Evolutionary conservation across 2,113 vertebrate species (phyloP).

Genomic region (Lipophrys pholis): DNA sequence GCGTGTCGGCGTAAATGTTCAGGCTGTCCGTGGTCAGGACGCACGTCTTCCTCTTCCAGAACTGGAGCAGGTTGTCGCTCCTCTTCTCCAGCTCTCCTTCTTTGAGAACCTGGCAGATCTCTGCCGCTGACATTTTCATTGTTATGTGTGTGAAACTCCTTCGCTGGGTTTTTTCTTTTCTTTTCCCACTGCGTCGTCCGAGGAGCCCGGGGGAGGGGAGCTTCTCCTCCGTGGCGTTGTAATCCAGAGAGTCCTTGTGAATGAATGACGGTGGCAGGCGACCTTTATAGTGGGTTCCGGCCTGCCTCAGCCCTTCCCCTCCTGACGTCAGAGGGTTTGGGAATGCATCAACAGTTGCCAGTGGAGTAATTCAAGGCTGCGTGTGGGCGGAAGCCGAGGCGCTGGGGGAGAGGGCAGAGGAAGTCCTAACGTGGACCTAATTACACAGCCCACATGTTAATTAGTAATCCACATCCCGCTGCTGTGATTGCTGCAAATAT

Average conservation of each 20-base stretch:
- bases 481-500: conserved; percentile 52
- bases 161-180: not conserved
- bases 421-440: conserved; percentile 71
- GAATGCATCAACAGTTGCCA: conserved; percentile 74
- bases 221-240: conserved; percentile 21
- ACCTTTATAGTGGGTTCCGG: conserved; percentile 52
- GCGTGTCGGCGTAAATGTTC: conserved; percentile 89
- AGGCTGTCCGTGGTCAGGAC: conserved; percentile 94
- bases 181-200: conserved; percentile 15
- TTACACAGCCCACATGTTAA: conserved; percentile 58
- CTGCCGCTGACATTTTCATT: conserved; percentile 87
- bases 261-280: conserved; percentile 36
- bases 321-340: conserved; percentile 75
- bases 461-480: conserved; percentile 71
- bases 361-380: conserved; percentile 61
- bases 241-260: conserved; percentile 73
- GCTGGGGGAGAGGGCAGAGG: conserved; percentile 43
- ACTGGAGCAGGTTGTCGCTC: conserved; percentile 93
- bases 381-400: conserved; percentile 67
- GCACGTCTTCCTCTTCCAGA: conserved; percentile 96
- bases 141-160: conserved; percentile 4
- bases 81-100: conserved; percentile 97
- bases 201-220: conserved; percentile 50
- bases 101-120: conserved; percentile 85
- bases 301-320: conserved; percentile 60